Evolutionary conservation across 2,113 vertebrate species (phyloP).

Genomic region (Antechinus flavipes): DNA sequence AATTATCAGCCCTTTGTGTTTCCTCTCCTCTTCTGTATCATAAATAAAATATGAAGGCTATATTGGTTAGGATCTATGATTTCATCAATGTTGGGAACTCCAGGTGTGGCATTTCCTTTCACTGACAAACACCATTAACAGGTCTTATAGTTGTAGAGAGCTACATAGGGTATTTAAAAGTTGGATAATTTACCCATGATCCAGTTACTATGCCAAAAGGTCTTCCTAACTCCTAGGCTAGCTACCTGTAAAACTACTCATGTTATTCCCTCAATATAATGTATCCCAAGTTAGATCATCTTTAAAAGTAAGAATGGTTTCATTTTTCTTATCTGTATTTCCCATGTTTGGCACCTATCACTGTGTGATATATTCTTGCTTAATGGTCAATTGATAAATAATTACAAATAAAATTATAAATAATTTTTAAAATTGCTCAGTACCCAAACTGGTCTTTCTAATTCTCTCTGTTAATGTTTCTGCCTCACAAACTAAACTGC

Average conservation of each 20-base stretch:
- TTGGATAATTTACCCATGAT: not conserved
- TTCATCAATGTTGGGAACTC: not conserved
- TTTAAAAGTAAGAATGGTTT: not conserved
- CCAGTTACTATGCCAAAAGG: not conserved
- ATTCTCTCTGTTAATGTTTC: not conserved
- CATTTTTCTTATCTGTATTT: not conserved
- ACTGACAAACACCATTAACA: not conserved
- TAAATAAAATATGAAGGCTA: not conserved
- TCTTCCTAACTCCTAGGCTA: not conserved
- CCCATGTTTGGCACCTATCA: not conserved
- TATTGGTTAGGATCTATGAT: not conserved
- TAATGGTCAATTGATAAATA: not conserved
- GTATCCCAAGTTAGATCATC: not conserved
- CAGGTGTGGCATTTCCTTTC: not conserved
- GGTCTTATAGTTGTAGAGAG: not conserved
- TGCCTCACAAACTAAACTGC: not conserved
- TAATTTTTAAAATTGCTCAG: not conserved
- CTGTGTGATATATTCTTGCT: not conserved
- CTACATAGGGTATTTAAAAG: not conserved
- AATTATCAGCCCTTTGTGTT: not conserved
- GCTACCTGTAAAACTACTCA: not conserved
- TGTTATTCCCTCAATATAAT: not conserved
- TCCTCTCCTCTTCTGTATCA: not conserved
- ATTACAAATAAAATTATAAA: not conserved
- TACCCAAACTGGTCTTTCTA: not conserved